These are phyloP conservation scores for Deilephila elpenor DNA, from an alignment of 2,888 invertebrate genomes.

Conservation along the genomic window DNA sequence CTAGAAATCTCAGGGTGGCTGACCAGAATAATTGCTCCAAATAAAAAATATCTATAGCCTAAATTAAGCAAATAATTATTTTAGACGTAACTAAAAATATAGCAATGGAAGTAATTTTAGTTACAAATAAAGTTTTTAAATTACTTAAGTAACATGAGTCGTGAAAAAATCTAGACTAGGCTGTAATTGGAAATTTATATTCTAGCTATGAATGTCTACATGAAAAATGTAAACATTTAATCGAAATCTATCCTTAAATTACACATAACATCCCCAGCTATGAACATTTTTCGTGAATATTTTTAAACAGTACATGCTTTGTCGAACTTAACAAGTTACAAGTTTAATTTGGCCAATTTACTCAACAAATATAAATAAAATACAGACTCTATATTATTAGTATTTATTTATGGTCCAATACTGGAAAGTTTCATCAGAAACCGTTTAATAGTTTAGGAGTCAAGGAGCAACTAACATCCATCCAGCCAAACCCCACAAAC, in stretches of 20 bases:
- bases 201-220: not conserved
- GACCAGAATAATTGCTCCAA: not conserved
- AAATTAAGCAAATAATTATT: not conserved
- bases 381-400: too few relatives aligned
- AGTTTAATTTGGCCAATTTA: too few relatives aligned
- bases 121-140: constrained; percentile 19
- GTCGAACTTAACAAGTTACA: too few relatives aligned
- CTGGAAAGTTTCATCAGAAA: too few relatives aligned
- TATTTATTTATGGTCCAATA: too few relatives aligned
- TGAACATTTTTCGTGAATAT: not conserved
- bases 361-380: too few relatives aligned
- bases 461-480: too few relatives aligned
- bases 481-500: too few relatives aligned
- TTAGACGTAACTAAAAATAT: not conserved
- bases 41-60: not conserved
- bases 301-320: too few relatives aligned
- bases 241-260: not conserved
- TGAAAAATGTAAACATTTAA: not conserved
- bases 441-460: too few relatives aligned
- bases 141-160: not conserved
- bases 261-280: not conserved
- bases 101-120: not conserved
- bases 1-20: not conserved
- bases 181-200: not conserved
- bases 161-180: not conserved